Base-by-base conservation (phyloP, 2,113 vertebrate species). In the Takifugu bimaculatus region DNA sequence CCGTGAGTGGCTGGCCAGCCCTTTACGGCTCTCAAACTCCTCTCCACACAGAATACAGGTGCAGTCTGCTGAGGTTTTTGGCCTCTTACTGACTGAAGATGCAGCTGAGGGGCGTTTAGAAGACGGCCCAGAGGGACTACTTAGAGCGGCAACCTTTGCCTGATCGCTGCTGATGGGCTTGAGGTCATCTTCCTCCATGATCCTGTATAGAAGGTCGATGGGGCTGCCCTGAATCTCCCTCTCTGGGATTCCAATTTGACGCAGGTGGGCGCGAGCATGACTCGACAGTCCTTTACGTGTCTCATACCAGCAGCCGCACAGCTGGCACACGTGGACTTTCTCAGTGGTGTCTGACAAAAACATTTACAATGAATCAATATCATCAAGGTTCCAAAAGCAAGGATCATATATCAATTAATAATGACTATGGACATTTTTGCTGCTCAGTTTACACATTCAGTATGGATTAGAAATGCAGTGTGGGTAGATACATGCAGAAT, bases 301-400 rank as follows among this genome's bases (percentile, higher is more conserved):
- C 88, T 94, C 94, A 59, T 94, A 95, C 93, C 94, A 95, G 79
- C 91, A 92, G 68, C 94, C 94, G 27, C 94, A 95, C 79, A 95
- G 89, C 68, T 94, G 91, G 82, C 94, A 95, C 78, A 94, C 91
- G 57, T 91, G 80, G 26, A 92, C 91, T 72, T 94, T 90, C 70
- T 91, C 85, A 20, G 57, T 83, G 74, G 90, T 75, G 60, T 92
- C 89, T 84, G 91, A 87, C 78, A 7, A 44, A 55, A 28, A 56
- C 1, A 3, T 54, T 20, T n/a, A 67, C 13, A 15, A 45, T 4
- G 4, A 66, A n/a, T 65, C 13, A 50, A 50, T 28, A 4, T 4
- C 10, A 13, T 28, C 6, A 12, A 50, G 5, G 39, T 55, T 4
- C 29, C 48, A 28, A 51, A 51, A 56, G 6, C 12, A 45, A 45